Evolutionary conservation across 2,797 vertebrate genomes (phyloP).

Genomic region (Lemur catta): DNA sequence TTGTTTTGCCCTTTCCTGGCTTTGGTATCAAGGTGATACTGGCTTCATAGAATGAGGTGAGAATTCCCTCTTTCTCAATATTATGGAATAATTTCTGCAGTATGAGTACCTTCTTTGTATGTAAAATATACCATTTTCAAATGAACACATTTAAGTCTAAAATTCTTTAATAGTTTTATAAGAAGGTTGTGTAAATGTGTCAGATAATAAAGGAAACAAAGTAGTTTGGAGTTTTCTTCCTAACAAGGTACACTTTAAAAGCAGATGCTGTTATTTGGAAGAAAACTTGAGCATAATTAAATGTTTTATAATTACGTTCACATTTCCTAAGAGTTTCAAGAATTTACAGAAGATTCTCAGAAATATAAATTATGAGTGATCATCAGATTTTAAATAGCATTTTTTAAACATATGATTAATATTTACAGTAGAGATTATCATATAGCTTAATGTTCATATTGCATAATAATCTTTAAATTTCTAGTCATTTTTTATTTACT

Average conservation of each 20-base stretch:
- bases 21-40: neutral
- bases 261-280: conserved; percentile 67
- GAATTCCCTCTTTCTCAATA: neutral
- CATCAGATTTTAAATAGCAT: neutral
- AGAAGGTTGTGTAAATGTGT: conserved; percentile 9
- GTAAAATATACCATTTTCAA: neutral
- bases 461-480: neutral
- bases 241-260: conserved; percentile 36
- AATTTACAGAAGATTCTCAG: neutral
- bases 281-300: conserved; percentile 27
- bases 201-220: conserved; percentile 68
- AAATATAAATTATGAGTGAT: neutral
- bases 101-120: neutral
- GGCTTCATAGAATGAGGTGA: neutral
- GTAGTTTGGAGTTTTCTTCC: conserved; percentile 64
- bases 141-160: neutral
- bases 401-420: neutral
- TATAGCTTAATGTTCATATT: neutral
- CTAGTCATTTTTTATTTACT: neutral
- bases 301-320: neutral
- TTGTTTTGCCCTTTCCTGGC: neutral
- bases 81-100: neutral
- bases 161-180: neutral
- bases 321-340: neutral
- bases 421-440: neutral